Evolutionary conservation across 2,797 vertebrate species (phyloP), one percentile per base, ranked within the genome.

Genomic region (Nannoperca australis): DNA sequence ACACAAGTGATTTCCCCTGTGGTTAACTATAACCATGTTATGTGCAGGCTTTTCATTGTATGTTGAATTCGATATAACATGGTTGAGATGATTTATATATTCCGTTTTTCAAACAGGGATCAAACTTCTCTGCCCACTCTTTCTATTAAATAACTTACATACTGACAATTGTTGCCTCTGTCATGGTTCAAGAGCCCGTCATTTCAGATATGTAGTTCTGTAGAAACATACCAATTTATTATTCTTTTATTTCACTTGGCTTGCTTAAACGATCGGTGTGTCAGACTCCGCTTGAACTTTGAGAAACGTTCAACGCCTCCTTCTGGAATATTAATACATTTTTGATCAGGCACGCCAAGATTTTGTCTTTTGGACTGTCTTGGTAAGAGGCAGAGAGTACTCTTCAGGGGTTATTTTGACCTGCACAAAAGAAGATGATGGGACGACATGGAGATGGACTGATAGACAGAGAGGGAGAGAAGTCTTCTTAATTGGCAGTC

Each of bases 401-500:
- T 74, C 54, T 56, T 69, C 56, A 1, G 63, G 36, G 56, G 76
- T 81, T 82, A 60, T 79, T 79, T 76, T 81, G 50, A 82, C 55
- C 72, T 36, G 56, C 50, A 14, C 44, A 30, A 81, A 72, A 65
- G 20, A 51, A 81, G 79, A 78, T 36, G 71, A 79, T 70, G 62
- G 24, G 51, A 67, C 60, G 74, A 70, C 70, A 55, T 20, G 7
- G 64, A 71, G 44, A 79, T 32, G 36, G 79, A 81, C 53, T 88
- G 80, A 89, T 54, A 22, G 85, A 81, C 64, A 71, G 63, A 68
- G 27, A 72, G 49, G 34, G 30, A 73, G 70, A 88, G 84, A 87
- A 77, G 70, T 79, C 70, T 58, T 71, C 30, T 73, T 90, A 92
- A 92, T 90, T 91, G 90, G 56, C 78, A 73, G 89, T 79, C 78